Base-by-base conservation (phyloP, 2,797 vertebrate genomes). In the Premnoplex brunnescens region DNA sequence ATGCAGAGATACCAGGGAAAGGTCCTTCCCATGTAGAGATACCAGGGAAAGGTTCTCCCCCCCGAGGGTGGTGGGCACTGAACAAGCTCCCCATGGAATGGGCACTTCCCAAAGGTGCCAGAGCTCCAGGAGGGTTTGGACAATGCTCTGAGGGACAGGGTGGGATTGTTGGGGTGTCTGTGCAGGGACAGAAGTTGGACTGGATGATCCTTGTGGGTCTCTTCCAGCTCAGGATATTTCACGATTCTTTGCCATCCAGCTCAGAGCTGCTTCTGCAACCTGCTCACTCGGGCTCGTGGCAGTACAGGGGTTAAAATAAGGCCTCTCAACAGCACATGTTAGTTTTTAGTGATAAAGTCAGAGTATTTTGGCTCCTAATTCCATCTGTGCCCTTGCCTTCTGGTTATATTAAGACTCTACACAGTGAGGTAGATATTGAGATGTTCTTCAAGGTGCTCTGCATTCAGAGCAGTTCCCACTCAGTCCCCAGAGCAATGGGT, bases 131-230 rank as follows among this genome's bases (percentile, higher is more conserved):
- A 59, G 30, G 0, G 3, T 41, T 74, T 23, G 68, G 52, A 39
- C 12, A 46, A 27, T 0, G 0, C 28, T 17, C 36, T 6, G 28
- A 41, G 48, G 74, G 13, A 7, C n/a, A 10, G 52, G n/a, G 28
- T 24, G 60, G 39, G 39, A 60, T 12, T 67, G 7, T 27, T 60
- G 77, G 21, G 55, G 18, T 23, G n/a, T 30, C 68, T 52, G 23
- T 14, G 52, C 52, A 73, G n/a, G 8, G 11, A 9, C n/a, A 39
- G 85, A 28, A 3, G 30, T 4, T 59, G 34, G 3, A 51, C 12
- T 32, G 7, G 0, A 16, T 30, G 14, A 46, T 67, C 30, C 18
- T 26, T 6, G 4, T 1, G 1, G 6, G 24, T 67, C 21, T 12
- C 22, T 60, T 48, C 55, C 41, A 43, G 2, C 12, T 15, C 55